A percentile compares a stretch with the other conserved stretches of the same genome.
Evolutionary conservation across 2,888 invertebrate species (phyloP).

Genomic region (Hyles lineata): DNA sequence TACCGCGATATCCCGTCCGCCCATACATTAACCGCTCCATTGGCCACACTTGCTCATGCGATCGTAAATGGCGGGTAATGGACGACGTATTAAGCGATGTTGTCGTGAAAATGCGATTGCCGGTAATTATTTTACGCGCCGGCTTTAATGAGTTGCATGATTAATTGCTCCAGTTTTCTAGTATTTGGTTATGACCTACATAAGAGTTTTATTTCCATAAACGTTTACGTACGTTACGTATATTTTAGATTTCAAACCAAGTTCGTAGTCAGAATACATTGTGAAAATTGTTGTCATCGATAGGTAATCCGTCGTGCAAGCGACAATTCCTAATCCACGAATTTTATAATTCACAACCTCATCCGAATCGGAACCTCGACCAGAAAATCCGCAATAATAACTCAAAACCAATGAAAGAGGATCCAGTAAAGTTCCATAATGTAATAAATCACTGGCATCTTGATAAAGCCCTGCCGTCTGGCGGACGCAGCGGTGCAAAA

Average conservation of each 20-base stretch:
- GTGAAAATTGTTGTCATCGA: too few species aligned
- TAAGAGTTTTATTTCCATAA: too few species aligned
- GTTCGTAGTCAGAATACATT: too few species aligned
- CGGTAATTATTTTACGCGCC: constrained; percentile 18
- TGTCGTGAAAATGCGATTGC: constrained; percentile 8
- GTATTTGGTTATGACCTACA: not conserved
- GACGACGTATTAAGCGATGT: not conserved
- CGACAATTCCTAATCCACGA: too few species aligned
- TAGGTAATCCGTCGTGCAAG: too few species aligned
- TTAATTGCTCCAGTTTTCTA: not conserved
- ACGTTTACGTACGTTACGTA: too few species aligned
- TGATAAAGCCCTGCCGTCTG: constrained; percentile 15
- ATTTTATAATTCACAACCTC: too few species aligned
- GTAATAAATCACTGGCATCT: not conserved
- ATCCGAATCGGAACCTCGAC: too few species aligned
- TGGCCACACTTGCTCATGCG: constrained; percentile 26
- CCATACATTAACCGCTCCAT: constrained; percentile 44
- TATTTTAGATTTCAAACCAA: too few species aligned
- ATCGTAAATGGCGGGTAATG: constrained; percentile 18
- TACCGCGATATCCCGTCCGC: constrained; percentile 25
- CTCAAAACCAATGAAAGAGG: not conserved
- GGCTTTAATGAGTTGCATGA: not conserved
- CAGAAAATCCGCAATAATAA: too few species aligned
- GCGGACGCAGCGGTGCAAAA: constrained; percentile 28
- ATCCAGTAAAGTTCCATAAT: not conserved